A percentile compares a stretch with the other conserved stretches of the same genome.
phyloP scores from a whole-genome alignment of 2,888 invertebrate genomes.

The Heliconius charithonia region DNA sequence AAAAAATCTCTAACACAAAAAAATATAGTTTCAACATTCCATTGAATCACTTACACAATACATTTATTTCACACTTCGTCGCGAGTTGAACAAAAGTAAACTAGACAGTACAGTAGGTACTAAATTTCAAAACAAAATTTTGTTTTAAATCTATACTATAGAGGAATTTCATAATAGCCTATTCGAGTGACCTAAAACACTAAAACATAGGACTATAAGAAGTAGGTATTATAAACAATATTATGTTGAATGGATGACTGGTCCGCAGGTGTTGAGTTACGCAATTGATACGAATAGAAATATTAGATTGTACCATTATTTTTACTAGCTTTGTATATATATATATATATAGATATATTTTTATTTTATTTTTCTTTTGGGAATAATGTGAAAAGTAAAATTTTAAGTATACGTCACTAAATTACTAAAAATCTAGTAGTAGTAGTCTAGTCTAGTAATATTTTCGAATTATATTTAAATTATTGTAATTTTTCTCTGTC shows the following conservation, averaged over 20 bases:
- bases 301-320: constrained; percentile 2
- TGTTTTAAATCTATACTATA: constrained; percentile 35
- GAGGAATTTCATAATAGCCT: constrained; percentile 40
- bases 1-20: neutral
- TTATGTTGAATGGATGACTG: constrained; percentile 49
- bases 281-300: constrained; percentile 20
- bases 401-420: too few species aligned
- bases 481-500: too few species aligned
- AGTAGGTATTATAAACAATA: constrained; percentile 49
- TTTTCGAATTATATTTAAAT: neutral
- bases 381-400: too few species aligned
- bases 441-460: too few species aligned
- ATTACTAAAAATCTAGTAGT: too few species aligned
- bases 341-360: neutral
- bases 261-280: constrained; percentile 50
- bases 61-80: constrained; percentile 9
- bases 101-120: constrained; percentile 3
- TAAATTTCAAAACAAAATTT: constrained; percentile 35
- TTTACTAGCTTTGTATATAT: constrained; percentile 1
- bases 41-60: constrained; percentile 19
- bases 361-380: too few species aligned
- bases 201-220: constrained; percentile 43
- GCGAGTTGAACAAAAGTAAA: neutral
- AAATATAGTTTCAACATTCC: neutral
- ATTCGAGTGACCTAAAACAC: constrained; percentile 44